phyloP scores from a whole-genome alignment of 1,140 invertebrate species.

The Zaprionus vittiger region DNA sequence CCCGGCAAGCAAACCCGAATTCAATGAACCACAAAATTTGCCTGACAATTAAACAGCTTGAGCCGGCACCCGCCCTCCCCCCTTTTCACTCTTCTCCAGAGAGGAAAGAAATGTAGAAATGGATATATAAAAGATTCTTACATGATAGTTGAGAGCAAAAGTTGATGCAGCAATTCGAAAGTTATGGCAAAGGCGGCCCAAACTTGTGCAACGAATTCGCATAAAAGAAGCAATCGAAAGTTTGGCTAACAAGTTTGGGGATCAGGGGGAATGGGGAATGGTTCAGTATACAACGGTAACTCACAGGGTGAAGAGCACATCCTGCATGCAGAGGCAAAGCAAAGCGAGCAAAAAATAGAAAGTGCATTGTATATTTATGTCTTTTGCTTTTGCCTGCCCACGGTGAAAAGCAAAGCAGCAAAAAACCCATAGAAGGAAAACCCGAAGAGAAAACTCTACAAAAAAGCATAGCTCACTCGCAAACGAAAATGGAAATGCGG shows the following conservation, averaged over 20 bases:
- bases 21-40: slow-evolving; percentile 75
- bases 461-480: slow-evolving; percentile 19
- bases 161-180: slow-evolving; percentile 68
- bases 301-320: slow-evolving; percentile 6
- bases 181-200: slow-evolving; percentile 67
- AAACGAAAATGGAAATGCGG: slow-evolving; percentile 10
- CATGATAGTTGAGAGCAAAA: slow-evolving; percentile 70
- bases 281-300: slow-evolving; percentile 16
- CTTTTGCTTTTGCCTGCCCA: slow-evolving; percentile 67
- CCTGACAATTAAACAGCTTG: slow-evolving; percentile 79
- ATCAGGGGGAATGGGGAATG: neutral
- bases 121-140: slow-evolving; percentile 51
- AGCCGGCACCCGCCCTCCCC: slow-evolving; percentile 22
- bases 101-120: slow-evolving; percentile 24
- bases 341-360: slow-evolving; percentile 44
- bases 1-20: slow-evolving; percentile 26
- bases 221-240: slow-evolving; percentile 65
- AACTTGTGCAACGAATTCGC: slow-evolving; percentile 64
- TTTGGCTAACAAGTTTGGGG: slow-evolving; percentile 57
- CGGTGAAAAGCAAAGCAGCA: slow-evolving; percentile 16
- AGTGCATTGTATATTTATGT: slow-evolving; percentile 76
- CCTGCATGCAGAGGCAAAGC: slow-evolving; percentile 27
- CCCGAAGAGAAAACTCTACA: slow-evolving; percentile 1
- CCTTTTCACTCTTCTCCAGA: neutral
- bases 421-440: slow-evolving; percentile 7